Conservation (phyloP, 2,797 vertebrate species). For the Manis crassicaudata region DNA sequence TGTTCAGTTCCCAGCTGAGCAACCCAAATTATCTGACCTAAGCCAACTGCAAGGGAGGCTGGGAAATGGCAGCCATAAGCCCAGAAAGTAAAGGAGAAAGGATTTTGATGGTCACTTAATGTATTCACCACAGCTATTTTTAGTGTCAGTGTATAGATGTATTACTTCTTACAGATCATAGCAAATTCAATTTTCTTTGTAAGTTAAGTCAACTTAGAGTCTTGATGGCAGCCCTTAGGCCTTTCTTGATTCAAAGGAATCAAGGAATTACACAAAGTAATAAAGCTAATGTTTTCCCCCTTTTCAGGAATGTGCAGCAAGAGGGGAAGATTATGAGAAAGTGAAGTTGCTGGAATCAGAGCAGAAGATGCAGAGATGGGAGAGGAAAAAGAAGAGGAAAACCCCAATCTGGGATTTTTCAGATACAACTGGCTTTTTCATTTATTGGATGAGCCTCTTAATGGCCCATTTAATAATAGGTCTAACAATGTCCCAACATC, state of each 20-base stretch:
- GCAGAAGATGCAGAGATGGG: constrained; percentile 96
- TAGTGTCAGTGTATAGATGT: neutral
- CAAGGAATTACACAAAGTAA: accelerated
- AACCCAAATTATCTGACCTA: neutral
- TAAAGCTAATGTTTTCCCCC: neutral
- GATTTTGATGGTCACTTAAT: neutral
- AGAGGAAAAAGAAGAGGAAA: constrained; percentile 94
- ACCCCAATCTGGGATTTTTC: constrained; percentile 96
- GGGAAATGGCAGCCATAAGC: neutral
- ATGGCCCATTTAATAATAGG: neutral
- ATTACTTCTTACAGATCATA: neutral
- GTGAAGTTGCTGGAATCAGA: constrained; percentile 95
- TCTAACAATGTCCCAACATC: neutral
- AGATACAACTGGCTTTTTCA: constrained; percentile 83
- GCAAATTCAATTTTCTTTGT: neutral
- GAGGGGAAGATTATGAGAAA: constrained; percentile 93
- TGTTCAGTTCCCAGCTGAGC: neutral
- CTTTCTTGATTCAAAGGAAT: neutral
- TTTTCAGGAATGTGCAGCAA: constrained; percentile 91
- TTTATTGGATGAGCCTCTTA: neutral
- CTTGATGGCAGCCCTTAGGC: accelerated
- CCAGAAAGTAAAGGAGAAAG: neutral
- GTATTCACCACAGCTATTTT: neutral
- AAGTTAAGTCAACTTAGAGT: neutral
- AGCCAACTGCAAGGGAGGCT: neutral